These are phyloP conservation scores for Vanessa atalanta DNA, from an alignment of 1,140 invertebrate species.

Conservation along the genomic window DNA sequence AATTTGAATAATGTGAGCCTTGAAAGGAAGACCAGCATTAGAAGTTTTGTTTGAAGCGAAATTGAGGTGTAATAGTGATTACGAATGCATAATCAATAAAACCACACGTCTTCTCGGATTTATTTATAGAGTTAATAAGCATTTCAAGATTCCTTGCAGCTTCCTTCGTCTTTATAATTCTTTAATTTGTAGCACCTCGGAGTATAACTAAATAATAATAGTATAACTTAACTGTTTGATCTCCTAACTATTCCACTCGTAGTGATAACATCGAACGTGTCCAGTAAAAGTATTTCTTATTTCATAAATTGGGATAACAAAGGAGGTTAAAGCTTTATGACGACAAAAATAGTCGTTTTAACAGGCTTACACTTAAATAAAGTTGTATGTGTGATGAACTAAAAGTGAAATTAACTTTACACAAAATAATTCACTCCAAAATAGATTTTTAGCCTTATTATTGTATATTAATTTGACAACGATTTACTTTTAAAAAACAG, in stretches of 20 bases:
- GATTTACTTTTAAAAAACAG: too few species aligned
- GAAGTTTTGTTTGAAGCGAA: neutral
- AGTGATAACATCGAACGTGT: conserved; percentile 4
- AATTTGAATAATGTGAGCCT: neutral
- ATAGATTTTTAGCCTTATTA: too few species aligned
- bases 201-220: neutral
- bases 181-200: neutral
- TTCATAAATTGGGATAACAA: too few species aligned
- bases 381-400: too few species aligned
- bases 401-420: too few species aligned
- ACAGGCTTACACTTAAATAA: too few species aligned
- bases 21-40: neutral
- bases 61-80: neutral
- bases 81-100: conserved; percentile 1
- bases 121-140: conserved; percentile 3
- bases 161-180: neutral
- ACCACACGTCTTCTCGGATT: conserved; percentile 1
- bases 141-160: neutral
- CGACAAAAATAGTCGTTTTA: too few species aligned
- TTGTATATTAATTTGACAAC: too few species aligned
- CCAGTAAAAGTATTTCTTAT: neutral
- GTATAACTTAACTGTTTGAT: neutral
- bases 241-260: conserved; percentile 1
- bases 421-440: too few species aligned
- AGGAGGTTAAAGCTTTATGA: too few species aligned